Conservation (phyloP, 2,888 invertebrate genomes). For the Oegoconia quadripuncta region DNA sequence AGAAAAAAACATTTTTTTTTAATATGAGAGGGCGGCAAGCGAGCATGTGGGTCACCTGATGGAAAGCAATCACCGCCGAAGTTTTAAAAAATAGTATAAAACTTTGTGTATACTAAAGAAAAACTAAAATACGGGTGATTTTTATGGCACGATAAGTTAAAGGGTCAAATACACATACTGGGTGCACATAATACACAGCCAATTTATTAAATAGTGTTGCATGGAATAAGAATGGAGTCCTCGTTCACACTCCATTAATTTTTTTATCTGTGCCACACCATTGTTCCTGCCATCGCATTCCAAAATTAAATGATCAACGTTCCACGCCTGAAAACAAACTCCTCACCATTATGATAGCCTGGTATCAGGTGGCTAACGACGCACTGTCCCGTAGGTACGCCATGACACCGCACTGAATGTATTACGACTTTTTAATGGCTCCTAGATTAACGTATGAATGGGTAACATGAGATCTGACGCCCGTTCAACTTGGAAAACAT, state of each 20-base stretch:
- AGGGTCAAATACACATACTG: too few species aligned
- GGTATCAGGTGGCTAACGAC: conserved; percentile 74
- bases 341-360: conserved; percentile 57
- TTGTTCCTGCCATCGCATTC: conserved; percentile 36
- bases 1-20: too few species aligned
- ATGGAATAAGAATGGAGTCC: too few species aligned
- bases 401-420: conserved; percentile 45
- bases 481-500: conserved; percentile 57
- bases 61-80: too few species aligned
- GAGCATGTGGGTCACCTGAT: too few species aligned
- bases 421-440: conserved; percentile 74
- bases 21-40: too few species aligned
- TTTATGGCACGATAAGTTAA: too few species aligned
- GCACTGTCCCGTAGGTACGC: conserved; percentile 71
- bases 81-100: too few species aligned
- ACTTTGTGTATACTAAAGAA: too few species aligned
- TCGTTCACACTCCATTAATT: neutral
- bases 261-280: conserved; percentile 22
- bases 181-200: too few species aligned
- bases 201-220: too few species aligned
- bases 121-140: too few species aligned
- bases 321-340: conserved; percentile 38
- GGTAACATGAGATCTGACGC: conserved; percentile 66
- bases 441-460: conserved; percentile 72
- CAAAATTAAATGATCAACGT: conserved; percentile 45